Percentiles rank a stretch among this genome's conserved stretches.
Conservation (phyloP, 2,113 vertebrate genomes). For the Engraulis encrasicolus region DNA sequence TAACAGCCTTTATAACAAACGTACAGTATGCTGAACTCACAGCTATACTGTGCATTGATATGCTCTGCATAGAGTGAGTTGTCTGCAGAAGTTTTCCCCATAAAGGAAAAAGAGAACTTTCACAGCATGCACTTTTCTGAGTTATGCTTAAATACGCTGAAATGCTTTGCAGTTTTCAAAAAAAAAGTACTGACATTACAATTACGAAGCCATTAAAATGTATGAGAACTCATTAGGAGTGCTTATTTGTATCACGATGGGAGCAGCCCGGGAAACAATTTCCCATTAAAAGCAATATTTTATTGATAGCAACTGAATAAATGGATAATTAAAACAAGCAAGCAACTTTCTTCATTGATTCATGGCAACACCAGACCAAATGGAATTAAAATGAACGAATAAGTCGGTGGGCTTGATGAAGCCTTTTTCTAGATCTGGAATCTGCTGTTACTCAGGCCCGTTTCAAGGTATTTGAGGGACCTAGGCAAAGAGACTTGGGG, state of each 20-base stretch:
- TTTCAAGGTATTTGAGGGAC: too few species aligned
- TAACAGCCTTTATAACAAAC: background rate
- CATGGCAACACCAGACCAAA: background rate
- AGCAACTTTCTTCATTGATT: background rate
- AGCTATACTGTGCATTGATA: background rate
- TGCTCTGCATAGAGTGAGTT: background rate
- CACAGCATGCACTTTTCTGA: background rate
- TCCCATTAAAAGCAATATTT: conserved; percentile 7
- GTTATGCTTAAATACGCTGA: background rate
- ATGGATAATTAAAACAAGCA: conserved; percentile 11
- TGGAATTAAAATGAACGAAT: background rate
- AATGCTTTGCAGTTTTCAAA: background rate
- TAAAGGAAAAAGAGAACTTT: background rate
- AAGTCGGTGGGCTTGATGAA: background rate
- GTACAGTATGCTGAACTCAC: background rate
- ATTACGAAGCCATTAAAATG: conserved; percentile 11
- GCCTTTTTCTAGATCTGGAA: background rate
- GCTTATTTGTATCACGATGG: background rate
- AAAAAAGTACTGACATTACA: background rate
- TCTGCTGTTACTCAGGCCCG: too few species aligned
- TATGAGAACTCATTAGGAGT: background rate
- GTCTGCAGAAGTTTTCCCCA: background rate
- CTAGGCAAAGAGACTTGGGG: too few species aligned
- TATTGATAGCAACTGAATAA: conserved; percentile 14
- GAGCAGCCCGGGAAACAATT: background rate